Conservation (phyloP, 2,113 vertebrate genomes). For the Lamprotornis superbus region DNA sequence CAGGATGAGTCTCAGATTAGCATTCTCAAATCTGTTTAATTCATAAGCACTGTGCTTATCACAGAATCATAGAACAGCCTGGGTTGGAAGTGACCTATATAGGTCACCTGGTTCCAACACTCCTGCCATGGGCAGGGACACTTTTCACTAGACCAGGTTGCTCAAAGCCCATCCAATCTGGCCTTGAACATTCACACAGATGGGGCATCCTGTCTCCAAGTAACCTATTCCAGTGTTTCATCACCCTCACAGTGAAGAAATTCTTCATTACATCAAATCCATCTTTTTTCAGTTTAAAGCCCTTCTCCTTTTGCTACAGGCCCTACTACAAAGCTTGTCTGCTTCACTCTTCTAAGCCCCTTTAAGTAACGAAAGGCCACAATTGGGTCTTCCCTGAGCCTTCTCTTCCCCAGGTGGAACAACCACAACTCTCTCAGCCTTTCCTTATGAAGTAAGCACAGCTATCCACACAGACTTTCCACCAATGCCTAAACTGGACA, state of each 20-base stretch:
- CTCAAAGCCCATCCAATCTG: background rate
- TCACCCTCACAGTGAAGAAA: background rate
- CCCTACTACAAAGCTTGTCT: background rate
- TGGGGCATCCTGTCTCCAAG: background rate
- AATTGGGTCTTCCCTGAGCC: fast-evolving
- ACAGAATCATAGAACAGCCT: background rate
- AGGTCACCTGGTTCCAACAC: background rate
- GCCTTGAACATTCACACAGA: background rate
- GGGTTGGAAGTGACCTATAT: background rate
- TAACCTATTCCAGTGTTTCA: background rate
- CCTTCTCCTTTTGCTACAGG: background rate
- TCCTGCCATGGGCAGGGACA: background rate
- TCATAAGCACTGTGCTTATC: background rate
- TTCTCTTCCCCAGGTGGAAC: background rate
- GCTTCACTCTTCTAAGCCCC: background rate
- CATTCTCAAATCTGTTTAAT: background rate
- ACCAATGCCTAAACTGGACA: background rate
- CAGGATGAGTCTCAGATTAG: background rate
- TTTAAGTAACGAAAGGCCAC: background rate
- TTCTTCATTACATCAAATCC: background rate
- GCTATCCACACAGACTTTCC: background rate
- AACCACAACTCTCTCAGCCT: background rate
- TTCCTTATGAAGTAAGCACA: background rate
- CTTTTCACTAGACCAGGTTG: background rate
- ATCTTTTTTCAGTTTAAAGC: background rate